Percentiles rank a stretch among this genome's conserved stretches.
These are phyloP conservation scores for Toxostoma redivivum DNA, from an alignment of 2,113 vertebrate genomes.

Conservation along the genomic window DNA sequence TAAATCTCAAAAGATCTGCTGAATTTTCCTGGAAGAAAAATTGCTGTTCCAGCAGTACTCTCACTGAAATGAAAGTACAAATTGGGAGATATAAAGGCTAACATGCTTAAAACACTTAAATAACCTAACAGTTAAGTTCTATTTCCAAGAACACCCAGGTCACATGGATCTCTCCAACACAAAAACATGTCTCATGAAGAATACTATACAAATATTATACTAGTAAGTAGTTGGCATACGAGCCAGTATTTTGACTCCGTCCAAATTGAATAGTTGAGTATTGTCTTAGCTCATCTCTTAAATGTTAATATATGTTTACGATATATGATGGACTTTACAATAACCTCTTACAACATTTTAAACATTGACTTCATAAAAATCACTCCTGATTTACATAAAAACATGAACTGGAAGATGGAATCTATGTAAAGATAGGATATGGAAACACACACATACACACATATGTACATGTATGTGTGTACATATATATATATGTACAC, in stretches of 20 bases:
- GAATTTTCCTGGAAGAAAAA: not conserved
- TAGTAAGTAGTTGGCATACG: not conserved
- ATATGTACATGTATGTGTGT: rapidly evolving
- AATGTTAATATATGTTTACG: not conserved
- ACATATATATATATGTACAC: not conserved
- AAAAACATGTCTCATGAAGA: not conserved
- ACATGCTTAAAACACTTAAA: not conserved
- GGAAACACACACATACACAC: not conserved
- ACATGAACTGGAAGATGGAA: not conserved
- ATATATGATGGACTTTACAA: not conserved
- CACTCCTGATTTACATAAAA: not conserved
- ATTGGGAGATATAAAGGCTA: not conserved
- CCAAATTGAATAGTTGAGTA: not conserved
- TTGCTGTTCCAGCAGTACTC: not conserved
- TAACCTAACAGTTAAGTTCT: not conserved
- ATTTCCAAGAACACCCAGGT: not conserved
- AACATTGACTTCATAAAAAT: not conserved
- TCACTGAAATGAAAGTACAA: not conserved
- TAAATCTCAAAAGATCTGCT: not conserved
- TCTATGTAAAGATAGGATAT: not conserved
- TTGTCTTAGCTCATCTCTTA: not conserved
- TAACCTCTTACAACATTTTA: not conserved
- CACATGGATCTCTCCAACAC: not conserved
- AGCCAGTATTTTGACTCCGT: not conserved
- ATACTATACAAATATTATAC: not conserved